These are phyloP conservation scores for Perca flavescens DNA, from an alignment of 2,113 vertebrate species.

Conservation along the genomic window DNA sequence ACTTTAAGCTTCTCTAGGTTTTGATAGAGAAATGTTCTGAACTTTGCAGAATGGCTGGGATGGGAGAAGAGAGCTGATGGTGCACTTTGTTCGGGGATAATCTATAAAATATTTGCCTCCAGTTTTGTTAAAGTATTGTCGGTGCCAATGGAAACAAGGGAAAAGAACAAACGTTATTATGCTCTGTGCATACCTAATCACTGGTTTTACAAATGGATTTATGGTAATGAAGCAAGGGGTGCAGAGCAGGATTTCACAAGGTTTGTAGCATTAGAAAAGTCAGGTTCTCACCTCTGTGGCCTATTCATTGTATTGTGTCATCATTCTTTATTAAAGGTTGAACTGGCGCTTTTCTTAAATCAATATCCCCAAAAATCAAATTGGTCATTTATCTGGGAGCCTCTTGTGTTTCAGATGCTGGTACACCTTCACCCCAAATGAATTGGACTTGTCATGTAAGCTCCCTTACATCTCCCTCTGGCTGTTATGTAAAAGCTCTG, in stretches of 20 bases:
- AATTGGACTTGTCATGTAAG: constrained; percentile 34
- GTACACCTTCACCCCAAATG: constrained; percentile 23
- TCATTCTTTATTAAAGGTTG: background rate
- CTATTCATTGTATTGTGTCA: background rate
- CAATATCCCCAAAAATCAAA: constrained; percentile 9
- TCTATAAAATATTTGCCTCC: constrained; percentile 36
- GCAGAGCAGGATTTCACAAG: constrained; percentile 16
- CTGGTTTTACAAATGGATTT: constrained; percentile 34
- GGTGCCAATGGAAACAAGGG: background rate
- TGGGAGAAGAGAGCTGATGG: constrained; percentile 48
- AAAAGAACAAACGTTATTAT: constrained; percentile 5
- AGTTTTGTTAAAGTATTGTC: constrained; percentile 11
- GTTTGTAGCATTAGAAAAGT: constrained; percentile 3
- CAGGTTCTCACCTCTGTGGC: constrained; percentile 17
- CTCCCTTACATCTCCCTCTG: constrained; percentile 32
- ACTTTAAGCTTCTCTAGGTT: constrained; percentile 7
- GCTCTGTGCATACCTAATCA: background rate
- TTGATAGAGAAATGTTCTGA: constrained; percentile 39
- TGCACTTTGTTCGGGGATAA: constrained; percentile 56
- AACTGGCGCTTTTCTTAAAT: background rate
- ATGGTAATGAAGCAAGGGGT: constrained; percentile 31
- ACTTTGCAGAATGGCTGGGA: constrained; percentile 54
- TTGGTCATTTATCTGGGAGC: background rate
- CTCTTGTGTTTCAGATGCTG: constrained; percentile 33
- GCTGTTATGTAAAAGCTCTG: constrained; percentile 56